phyloP scores from a whole-genome alignment of 2,888 invertebrate genomes.

The Drosophila prolongata region DNA sequence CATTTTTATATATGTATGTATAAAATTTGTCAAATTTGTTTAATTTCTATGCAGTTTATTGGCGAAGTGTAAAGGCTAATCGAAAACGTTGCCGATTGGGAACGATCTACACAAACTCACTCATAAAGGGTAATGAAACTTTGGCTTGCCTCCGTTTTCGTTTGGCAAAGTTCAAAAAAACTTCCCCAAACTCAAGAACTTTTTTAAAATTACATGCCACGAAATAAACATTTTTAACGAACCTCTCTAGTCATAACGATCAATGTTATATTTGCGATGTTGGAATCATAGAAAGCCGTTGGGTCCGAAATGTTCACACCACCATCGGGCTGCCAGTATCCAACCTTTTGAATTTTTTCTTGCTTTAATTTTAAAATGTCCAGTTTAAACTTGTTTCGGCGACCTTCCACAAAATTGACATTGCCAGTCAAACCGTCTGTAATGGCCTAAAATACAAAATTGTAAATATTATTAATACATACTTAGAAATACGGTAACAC shows the following conservation, averaged over 20 bases:
- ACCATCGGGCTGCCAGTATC: conserved; percentile 90
- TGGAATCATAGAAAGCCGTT: conserved; percentile 93
- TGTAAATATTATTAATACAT: not conserved
- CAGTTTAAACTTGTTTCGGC: conserved; percentile 92
- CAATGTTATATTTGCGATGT: conserved; percentile 93
- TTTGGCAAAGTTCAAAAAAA: no score
- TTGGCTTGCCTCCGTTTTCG: no score
- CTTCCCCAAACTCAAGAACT: no score
- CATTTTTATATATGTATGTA: no score
- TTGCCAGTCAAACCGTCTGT: conserved; percentile 95
- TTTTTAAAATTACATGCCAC: no score
- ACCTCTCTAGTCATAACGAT: conserved; percentile 96
- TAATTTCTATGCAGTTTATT: no score
- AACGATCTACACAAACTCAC: no score
- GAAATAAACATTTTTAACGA: conserved; percentile 27
- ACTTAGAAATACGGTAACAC: no score
- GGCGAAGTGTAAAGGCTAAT: no score
- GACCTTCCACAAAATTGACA: conserved; percentile 93
- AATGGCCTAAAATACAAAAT: conserved; percentile 86
- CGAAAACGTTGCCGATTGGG: no score
- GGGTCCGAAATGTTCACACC: conserved; percentile 94
- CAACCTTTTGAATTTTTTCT: conserved; percentile 91
- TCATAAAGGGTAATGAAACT: no score
- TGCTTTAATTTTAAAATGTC: conserved; percentile 93
- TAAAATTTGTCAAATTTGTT: no score